Evolutionary conservation across 2,113 vertebrate species (phyloP).

Genomic region (Galeopterus variegatus): DNA sequence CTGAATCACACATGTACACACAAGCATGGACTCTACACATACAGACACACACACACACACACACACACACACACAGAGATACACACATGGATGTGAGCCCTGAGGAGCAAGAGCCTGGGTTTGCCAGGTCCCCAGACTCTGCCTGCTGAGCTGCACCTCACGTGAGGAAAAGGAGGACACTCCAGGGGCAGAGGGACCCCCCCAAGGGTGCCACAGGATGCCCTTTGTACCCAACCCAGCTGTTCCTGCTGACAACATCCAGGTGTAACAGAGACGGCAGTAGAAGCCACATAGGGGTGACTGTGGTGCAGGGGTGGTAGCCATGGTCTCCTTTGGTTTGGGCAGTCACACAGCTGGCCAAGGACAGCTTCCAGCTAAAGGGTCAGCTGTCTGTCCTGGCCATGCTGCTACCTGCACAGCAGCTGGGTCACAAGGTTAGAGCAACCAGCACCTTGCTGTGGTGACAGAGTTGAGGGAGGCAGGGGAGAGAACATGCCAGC

Average conservation of each 20-base stretch:
- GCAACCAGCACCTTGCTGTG: not conserved
- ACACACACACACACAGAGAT: not conserved
- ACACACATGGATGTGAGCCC: not conserved
- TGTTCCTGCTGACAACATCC: not conserved
- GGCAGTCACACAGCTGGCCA: not conserved
- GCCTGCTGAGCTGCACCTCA: accelerated
- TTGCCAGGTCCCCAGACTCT: not conserved
- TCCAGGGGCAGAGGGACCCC: not conserved
- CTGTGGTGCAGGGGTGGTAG: accelerated
- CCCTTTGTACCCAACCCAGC: not conserved
- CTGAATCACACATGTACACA: not conserved
- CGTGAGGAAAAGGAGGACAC: accelerated
- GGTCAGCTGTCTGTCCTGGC: not conserved
- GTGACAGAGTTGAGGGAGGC: not conserved
- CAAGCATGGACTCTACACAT: not conserved
- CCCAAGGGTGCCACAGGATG: not conserved
- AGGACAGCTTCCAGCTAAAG: not conserved
- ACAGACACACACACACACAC: accelerated
- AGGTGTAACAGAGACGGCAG: not conserved
- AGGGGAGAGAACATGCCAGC: not conserved
- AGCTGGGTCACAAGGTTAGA: not conserved
- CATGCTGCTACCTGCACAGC: too few species aligned
- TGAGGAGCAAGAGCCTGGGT: not conserved
- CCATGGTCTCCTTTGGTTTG: not conserved
- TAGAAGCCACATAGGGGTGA: not conserved